Conservation (phyloP, 1,140 invertebrate genomes). For the Helicoverpa armigera region DNA sequence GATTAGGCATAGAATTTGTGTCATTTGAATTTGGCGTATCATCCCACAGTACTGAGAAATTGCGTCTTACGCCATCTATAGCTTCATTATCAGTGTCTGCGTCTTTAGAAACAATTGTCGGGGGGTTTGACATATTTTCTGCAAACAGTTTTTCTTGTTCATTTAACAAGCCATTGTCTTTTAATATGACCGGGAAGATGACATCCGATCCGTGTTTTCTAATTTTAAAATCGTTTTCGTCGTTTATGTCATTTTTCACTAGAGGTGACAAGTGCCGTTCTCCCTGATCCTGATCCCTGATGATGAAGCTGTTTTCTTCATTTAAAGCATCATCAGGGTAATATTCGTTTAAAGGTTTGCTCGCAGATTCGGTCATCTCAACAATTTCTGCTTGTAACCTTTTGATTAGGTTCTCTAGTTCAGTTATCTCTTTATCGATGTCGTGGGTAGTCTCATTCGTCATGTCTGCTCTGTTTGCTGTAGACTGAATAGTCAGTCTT, state of each 20-base stretch:
- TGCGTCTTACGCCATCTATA: conserved; percentile 21
- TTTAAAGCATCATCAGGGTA: not conserved
- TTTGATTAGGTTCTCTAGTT: conserved; percentile 68
- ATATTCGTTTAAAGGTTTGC: conserved; percentile 19
- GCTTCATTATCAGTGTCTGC: not conserved
- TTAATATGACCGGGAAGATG: conserved; percentile 42
- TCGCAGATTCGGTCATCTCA: conserved; percentile 54
- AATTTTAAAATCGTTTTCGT: not conserved
- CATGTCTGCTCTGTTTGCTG: not conserved
- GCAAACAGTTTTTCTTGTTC: conserved; percentile 11
- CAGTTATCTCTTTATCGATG: conserved; percentile 67
- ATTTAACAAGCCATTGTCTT: conserved; percentile 41
- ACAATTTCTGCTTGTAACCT: conserved; percentile 66
- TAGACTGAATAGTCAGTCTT: conserved; percentile 52
- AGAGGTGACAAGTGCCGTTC: not conserved
- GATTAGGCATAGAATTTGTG: conserved; percentile 17
- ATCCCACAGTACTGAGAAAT: conserved; percentile 55
- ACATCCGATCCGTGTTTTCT: not conserved
- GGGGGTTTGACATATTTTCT: not conserved
- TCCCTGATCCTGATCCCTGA: not conserved
- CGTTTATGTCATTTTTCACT: not conserved
- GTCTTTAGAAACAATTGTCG: not conserved
- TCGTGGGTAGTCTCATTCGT: conserved; percentile 52
- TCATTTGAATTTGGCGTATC: conserved; percentile 48
- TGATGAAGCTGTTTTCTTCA: not conserved